Evolutionary conservation across 2,888 invertebrate genomes (phyloP), one percentile per base, ranked within the genome.

Genomic region (Imbricaverruca yamaguchii): DNA sequence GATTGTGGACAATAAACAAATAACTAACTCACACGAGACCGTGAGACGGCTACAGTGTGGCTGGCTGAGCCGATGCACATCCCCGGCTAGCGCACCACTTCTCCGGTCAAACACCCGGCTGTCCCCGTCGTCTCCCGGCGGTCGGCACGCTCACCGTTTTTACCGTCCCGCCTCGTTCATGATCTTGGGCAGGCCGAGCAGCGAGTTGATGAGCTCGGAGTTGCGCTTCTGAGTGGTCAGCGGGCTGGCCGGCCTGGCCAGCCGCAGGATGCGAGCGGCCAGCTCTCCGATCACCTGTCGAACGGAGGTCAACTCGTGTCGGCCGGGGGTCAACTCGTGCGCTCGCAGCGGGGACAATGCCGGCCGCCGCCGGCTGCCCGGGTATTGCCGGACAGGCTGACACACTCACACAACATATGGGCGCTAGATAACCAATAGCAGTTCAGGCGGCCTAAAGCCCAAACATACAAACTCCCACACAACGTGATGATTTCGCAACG

Each of bases 151-250:
- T 74, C 6, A 74, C 74, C 25, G 4, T 10, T 53, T 18, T 80
- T 81, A 82, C 81, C 83, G 84, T 81, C 93, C 93, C 74, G 92
- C 93, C 82, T 92, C 92, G 85, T 92, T 91, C 90, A 93, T 91
- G 83, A 90, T 91, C 85, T 92, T 92, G 13, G 93, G 93, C 80
- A 93, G 87, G n/a, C 91, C 91, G 67, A 93, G 87, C 21, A 93
- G 88, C 0, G 93, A 92, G 86, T 92, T 93, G 84, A 92, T 93
- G 11, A 92, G 87, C 85, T 93, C 93, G 0, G 92, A 92, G 85
- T 92, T 85, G 23, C 85, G 61, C 80, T 85, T 85, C 63, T 80
- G 81, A 8, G 69, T 13, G 13, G 6, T 23, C 53, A 74, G 18
- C 10, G 74, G 18, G 21, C 74, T 55, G 53, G 53, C 21, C 21